Evolutionary conservation across 2,113 vertebrate species (phyloP), one percentile per base, ranked within the genome.

Genomic region (Tonatia bakeri): DNA sequence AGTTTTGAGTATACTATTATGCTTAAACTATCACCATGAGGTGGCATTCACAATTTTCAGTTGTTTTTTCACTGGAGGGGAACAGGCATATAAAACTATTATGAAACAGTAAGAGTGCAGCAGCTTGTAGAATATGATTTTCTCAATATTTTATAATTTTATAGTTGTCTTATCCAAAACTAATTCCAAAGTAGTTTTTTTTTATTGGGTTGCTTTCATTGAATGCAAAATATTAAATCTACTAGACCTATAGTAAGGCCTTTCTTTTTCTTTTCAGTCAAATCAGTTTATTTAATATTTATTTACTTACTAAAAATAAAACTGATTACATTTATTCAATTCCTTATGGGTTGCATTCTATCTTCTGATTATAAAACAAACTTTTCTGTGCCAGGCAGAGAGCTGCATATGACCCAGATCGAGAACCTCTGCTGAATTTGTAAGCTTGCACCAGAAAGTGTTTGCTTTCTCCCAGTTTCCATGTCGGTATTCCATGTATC

Each of bases 361-460:
- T 70, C 61, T 69, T 89, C 65, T 87, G 81, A 81, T 92, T 75
- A 92, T 43, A 84, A 80, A 82, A 94, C 50, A 95, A 70, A 73
- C 36, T 40, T 54, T 47, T 73, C 26, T 5, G 56, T 1, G 52
- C 94, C 90, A 94, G 82, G 50, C 65, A 20, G 65, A 50, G 54
- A n/a, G 45, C 73, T 38, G 65, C 50, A 38, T 31, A 38, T 20
- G 54, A 90, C 52, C 65, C 40, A 72, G 64, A 56, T 10, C 0
- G 33, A 64, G 45, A 38, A 3, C 10, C 1, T 3, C 3, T 22
- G 65, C 72, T 50, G 43, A 28, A 43, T 43, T 10, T 36, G 36
- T 47, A 7, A 67, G 54, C 11, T 65, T 2, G 12, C 36, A 76
- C 14, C 65, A 26, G 26, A 64, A 87, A 76, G 13, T 28, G 36